Evolutionary conservation across 2,888 invertebrate species (phyloP), one percentile per base, ranked within the genome.

Genomic region (Stegana nigrithorax): DNA sequence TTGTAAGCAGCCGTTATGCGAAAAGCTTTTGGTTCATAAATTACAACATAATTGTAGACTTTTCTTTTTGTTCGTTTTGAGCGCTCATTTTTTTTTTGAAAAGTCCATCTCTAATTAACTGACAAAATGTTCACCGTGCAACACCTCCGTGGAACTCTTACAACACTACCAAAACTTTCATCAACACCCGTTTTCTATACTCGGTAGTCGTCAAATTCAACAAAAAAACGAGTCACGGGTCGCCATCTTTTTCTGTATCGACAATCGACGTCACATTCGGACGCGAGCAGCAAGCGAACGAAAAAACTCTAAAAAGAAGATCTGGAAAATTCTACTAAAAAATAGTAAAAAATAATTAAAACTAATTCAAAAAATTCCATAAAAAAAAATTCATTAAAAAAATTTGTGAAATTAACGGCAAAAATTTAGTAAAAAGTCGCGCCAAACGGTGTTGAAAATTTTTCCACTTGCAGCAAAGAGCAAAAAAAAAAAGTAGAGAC

Each of bases 251-350:
- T 32, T 68, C 66, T n/a, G n/a, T n/a, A n/a, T n/a, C n/a, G n/a
- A n/a, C n/a, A n/a, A n/a, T 67, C 69, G 26, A 45, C 50, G 65
- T 60, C 25, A 27, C 42, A 45, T 10, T 39, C 42, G 55, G 53
- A 61, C n/a, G n/a, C n/a, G n/a, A n/a, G n/a, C 51, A 67, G 60
- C 67, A 67, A 63, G 60, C 66, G 69, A 69, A 65, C 72, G 72
- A 72, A 73, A 72, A 76, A 74, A 76, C 69, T 76, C 73, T 74
- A 72, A 69, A 70, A 21, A 12, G 32, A 65, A 68, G 67, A 71
- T 67, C 73, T 70, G 36, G 17, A 32, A 65, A 68, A 67, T 70
- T 68, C 73, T 71, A 68, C 70, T 67, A 63, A 61, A 66, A 73
- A 70, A 70, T 73, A 68, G 69, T 65, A 66, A 74, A 78, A 70